Evolutionary conservation across 2,888 invertebrate species (phyloP).

Genomic region (Siphonodentalium dalli): DNA sequence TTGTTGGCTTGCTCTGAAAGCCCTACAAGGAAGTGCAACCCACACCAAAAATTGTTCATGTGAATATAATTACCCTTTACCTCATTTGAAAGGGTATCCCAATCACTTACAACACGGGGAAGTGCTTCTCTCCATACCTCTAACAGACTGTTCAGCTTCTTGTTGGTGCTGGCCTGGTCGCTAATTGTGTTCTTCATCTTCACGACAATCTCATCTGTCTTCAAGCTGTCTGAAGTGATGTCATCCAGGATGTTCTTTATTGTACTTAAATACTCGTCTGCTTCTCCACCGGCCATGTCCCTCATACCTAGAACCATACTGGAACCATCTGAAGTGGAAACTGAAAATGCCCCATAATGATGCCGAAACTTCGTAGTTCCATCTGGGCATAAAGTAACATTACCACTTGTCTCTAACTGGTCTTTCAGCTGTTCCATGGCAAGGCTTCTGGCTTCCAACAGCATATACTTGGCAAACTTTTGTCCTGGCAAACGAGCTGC

Average conservation of each 20-base stretch:
- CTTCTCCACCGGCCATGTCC: conserved; percentile 6
- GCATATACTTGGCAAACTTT: conserved; percentile 7
- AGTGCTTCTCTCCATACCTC: conserved; percentile 13
- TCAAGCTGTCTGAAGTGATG: conserved; percentile 6
- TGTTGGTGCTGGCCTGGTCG: conserved; percentile 12
- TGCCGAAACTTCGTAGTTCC: too few relatives aligned
- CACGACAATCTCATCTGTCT: not conserved
- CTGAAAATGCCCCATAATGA: conserved; percentile 2
- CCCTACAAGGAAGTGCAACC: conserved; percentile 24
- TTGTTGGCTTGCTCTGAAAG: conserved; percentile 22
- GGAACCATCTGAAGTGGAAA: not conserved
- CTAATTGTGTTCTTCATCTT: conserved; percentile 3
- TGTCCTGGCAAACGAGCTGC: not conserved
- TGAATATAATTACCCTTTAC: conserved; percentile 1
- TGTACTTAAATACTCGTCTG: conserved; percentile 10
- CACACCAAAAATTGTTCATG: conserved; percentile 27
- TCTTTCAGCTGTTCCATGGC: conserved; percentile 4
- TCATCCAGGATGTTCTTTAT: conserved; percentile 1
- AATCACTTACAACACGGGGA: conserved; percentile 17
- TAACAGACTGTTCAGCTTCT: conserved; percentile 15
- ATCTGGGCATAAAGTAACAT: conserved; percentile 1
- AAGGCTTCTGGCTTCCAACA: too few relatives aligned
- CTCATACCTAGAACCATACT: not conserved
- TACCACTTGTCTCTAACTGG: conserved; percentile 4
- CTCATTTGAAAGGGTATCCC: conserved; percentile 6